Conservation (phyloP, 1,140 invertebrate genomes). For the Argopecten irradians region DNA sequence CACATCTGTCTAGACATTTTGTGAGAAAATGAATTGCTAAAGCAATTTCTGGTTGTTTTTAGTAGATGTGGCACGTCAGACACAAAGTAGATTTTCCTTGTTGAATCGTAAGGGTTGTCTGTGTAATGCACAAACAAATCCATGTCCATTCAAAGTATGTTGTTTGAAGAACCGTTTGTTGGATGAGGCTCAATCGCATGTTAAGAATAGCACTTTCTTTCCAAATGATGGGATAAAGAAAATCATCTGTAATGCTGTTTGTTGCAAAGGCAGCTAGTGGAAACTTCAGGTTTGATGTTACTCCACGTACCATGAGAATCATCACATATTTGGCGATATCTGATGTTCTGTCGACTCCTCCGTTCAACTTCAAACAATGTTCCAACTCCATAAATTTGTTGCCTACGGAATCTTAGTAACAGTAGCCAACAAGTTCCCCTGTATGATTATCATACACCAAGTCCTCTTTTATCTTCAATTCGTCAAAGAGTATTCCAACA, state of each 20-base stretch:
- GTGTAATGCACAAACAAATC: conserved; percentile 31
- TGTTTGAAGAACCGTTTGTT: conserved; percentile 44
- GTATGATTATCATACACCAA: too few species aligned
- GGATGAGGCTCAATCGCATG: conserved; percentile 49
- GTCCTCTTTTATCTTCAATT: neutral
- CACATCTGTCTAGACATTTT: conserved; percentile 35
- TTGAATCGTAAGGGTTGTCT: too few species aligned
- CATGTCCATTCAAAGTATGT: neutral
- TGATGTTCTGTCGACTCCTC: too few species aligned
- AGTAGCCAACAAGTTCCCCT: neutral
- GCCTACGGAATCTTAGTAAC: neutral
- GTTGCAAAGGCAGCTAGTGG: conserved; percentile 49
- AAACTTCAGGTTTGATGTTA: conserved; percentile 34
- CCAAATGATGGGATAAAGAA: conserved; percentile 47
- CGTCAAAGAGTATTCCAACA: neutral
- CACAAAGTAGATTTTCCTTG: conserved; percentile 39
- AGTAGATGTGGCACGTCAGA: conserved; percentile 52
- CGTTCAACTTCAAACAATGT: too few species aligned
- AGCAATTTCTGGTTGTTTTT: conserved; percentile 49
- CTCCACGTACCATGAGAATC: conserved; percentile 41
- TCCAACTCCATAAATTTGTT: neutral
- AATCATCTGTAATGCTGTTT: conserved; percentile 41
- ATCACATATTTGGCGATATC: conserved; percentile 25
- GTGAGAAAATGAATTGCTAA: conserved; percentile 40
- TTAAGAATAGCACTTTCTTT: conserved; percentile 47